Conservation (phyloP, 2,113 vertebrate species). For the Lamprotornis superbus region DNA sequence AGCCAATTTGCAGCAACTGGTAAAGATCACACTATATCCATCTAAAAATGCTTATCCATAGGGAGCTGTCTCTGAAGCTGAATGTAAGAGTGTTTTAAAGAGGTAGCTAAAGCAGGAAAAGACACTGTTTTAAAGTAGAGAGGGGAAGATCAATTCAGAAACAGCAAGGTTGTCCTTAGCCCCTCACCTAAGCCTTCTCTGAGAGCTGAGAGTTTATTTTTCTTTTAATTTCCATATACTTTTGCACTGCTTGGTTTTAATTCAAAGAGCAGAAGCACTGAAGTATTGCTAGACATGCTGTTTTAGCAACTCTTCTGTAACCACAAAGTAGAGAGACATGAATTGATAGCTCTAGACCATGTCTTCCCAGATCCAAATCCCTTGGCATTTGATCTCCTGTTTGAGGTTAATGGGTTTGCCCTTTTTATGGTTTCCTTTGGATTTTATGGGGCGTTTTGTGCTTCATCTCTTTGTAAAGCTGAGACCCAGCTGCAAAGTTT, state of each 20-base stretch:
- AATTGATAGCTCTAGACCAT: background rate
- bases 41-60: slow-evolving; percentile 33
- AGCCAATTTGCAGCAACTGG: slow-evolving; percentile 60
- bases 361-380: background rate
- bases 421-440: background rate
- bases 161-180: background rate
- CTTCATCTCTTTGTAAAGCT: background rate
- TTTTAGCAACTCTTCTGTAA: background rate
- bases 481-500: background rate
- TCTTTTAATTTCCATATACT: background rate
- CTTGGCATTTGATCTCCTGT: background rate
- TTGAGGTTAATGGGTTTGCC: background rate
- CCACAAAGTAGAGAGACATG: background rate
- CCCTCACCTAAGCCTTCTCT: background rate
- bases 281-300: background rate
- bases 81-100: slow-evolving; percentile 5
- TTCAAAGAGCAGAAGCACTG: background rate
- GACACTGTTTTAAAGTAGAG: background rate
- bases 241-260: background rate
- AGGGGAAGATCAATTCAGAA: background rate
- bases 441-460: background rate
- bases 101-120: background rate
- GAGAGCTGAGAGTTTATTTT: background rate
- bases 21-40: slow-evolving; percentile 50
- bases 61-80: slow-evolving; percentile 22